These are phyloP conservation scores for Puffinus mauretanicus DNA, from an alignment of 2,113 vertebrate species.

Conservation along the genomic window DNA sequence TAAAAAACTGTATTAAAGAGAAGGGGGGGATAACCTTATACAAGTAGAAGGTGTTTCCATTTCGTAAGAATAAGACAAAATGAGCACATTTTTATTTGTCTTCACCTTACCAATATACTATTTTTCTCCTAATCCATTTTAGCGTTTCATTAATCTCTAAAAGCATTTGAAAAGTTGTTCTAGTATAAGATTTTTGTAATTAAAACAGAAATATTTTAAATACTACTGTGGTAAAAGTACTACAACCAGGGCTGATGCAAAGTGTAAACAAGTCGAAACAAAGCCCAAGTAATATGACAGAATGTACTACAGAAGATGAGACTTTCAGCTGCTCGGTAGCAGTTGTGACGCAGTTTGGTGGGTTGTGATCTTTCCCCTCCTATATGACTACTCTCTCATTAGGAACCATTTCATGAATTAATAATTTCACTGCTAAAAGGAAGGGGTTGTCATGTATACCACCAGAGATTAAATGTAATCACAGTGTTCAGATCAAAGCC, in stretches of 20 bases:
- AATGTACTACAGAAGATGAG: neutral
- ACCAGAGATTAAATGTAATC: neutral
- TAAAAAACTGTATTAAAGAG: neutral
- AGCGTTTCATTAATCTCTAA: neutral
- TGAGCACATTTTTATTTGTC: neutral
- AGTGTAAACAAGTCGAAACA: neutral
- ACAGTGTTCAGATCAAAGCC: neutral
- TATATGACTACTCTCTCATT: neutral
- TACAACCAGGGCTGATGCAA: neutral
- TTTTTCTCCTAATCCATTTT: neutral
- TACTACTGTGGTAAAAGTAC: neutral
- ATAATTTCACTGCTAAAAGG: neutral
- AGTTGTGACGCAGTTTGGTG: neutral
- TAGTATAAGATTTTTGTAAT: neutral
- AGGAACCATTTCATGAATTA: neutral
- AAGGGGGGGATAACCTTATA: neutral
- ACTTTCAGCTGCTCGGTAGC: neutral
- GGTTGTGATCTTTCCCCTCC: neutral
- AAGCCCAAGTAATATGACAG: neutral
- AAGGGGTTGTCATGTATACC: neutral
- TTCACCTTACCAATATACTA: neutral
- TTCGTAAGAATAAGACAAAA: neutral
- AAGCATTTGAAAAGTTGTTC: neutral
- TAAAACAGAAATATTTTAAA: neutral
- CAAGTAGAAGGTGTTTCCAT: neutral